These are phyloP conservation scores for Caenorhabditis zanzibari DNA, from an alignment of 2,888 invertebrate species.

Conservation along the genomic window DNA sequence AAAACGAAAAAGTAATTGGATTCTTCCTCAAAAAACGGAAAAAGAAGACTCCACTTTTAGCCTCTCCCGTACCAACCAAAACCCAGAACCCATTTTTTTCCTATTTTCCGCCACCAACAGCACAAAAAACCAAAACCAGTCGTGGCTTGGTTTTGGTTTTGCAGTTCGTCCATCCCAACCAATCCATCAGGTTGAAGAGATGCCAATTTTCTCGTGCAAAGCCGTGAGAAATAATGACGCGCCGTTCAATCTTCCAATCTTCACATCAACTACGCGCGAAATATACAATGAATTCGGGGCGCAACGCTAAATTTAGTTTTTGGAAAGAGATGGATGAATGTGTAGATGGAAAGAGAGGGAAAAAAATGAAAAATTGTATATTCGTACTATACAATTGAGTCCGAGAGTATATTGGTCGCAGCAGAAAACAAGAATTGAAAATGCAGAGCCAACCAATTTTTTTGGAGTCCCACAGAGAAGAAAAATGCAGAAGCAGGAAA, in stretches of 20 bases:
- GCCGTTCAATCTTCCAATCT: slow-evolving; percentile 36
- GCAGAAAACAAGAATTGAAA: slow-evolving; percentile 35
- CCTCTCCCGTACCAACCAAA: slow-evolving; percentile 12
- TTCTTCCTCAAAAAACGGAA: slow-evolving; percentile 16
- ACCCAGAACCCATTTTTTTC: slow-evolving; percentile 1
- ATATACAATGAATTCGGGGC: slow-evolving; percentile 31
- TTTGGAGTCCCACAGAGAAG: slow-evolving; percentile 20
- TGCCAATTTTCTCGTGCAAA: slow-evolving; percentile 31
- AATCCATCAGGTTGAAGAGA: slow-evolving; percentile 36
- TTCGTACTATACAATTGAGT: slow-evolving; percentile 40
- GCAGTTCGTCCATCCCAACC: slow-evolving; percentile 29
- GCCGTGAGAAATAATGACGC: slow-evolving; percentile 44
- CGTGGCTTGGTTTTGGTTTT: neutral
- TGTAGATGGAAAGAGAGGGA: neutral
- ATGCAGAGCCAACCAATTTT: slow-evolving; percentile 3
- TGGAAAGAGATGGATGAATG: neutral
- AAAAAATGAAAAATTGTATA: slow-evolving; percentile 43
- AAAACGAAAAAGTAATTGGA: slow-evolving; percentile 58
- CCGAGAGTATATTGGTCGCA: slow-evolving; percentile 21
- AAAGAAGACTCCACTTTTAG: slow-evolving; percentile 52
- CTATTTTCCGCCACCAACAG: neutral
- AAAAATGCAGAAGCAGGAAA: slow-evolving; percentile 16
- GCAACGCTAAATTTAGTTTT: slow-evolving; percentile 10
- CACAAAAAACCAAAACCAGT: slow-evolving; percentile 33
- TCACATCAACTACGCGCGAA: slow-evolving; percentile 29